Evolutionary conservation across 2,797 vertebrate species (phyloP), one percentile per base, ranked within the genome.

Genomic region (Oreortyx pictus): DNA sequence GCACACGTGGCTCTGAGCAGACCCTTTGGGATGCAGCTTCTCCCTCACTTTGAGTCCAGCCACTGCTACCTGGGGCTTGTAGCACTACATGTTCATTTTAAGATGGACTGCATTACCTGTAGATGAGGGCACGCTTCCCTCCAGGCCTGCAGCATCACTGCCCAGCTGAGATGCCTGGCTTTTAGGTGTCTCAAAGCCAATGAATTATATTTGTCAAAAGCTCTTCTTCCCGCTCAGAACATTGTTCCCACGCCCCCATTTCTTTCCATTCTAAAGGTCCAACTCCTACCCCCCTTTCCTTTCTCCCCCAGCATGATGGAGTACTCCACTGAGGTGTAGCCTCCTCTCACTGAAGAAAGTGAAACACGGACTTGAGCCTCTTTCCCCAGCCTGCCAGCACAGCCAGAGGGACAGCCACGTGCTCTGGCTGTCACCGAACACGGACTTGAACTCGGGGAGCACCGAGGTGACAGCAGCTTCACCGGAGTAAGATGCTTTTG

Each of bases 321-420:
- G 9, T 72, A 85, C 76, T 93, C 80, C 73, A 97, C 94, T 0
- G 94, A 95, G 20, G 90, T 96, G 59, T 97, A 97, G 82, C 41
- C 44, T 4, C 35, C 1, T 1, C 44, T 18, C 39, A 18, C n/a
- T 0, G 1, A 44, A 31, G 27, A 75, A 49, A 16, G 23, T 89
- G 65, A 54, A 52, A 11, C 64, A 23, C 0, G 9, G 74, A 82
- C 33, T 16, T 0, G 4, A 78, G 72, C 46, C 73, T 74, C 41
- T 14, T n/a, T 37, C 46, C 73, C 61, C 72, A 60, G 49, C 61
- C 70, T 5, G 22, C 81, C 66, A 60, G 49, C 76, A 13, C 24
- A 0, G 0, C 31, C n/a, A 1, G 2, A 1, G n/a, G 22, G 57
- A 70, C 0, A 0, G 12, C 24, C 46, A 19, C 4, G 0, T 4